A percentile compares a stretch with the other conserved stretches of the same genome.
phyloP scores from a whole-genome alignment of 2,888 invertebrate genomes.

The Polia nebulosa region DNA sequence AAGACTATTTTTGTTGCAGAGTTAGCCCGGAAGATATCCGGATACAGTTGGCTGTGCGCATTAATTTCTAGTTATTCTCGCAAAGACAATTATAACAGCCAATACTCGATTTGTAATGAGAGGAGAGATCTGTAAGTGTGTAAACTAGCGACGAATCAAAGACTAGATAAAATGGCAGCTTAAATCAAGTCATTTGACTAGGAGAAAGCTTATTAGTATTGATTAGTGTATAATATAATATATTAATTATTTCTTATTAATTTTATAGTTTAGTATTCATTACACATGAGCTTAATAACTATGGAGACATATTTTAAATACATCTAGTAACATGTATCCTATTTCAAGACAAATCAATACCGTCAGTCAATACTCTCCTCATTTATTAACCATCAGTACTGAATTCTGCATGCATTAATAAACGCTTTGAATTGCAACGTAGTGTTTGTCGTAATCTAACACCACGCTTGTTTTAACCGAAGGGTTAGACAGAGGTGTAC shows the following conservation, averaged over 20 bases:
- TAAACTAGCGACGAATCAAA: neutral
- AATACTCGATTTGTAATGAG: neutral
- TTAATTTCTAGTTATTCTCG: too few species aligned
- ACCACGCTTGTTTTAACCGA: neutral
- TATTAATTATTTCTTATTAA: too few species aligned
- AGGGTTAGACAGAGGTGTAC: neutral
- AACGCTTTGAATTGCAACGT: slow-evolving; percentile 11
- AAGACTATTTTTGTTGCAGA: neutral
- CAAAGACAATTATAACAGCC: neutral
- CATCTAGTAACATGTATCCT: neutral
- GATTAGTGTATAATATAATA: too few species aligned
- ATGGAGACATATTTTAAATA: neutral
- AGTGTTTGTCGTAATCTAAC: neutral
- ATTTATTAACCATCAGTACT: slow-evolving; percentile 2
- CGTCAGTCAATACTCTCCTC: neutral
- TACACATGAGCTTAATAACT: too few species aligned
- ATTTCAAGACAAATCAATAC: slow-evolving; percentile 15
- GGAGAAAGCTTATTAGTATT: too few species aligned
- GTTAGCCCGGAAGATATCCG: neutral
- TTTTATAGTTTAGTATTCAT: too few species aligned
- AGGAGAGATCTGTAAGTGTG: too few species aligned
- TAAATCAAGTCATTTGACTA: too few species aligned
- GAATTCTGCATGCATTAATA: slow-evolving; percentile 10
- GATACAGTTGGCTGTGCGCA: neutral
- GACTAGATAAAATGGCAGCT: neutral